phyloP scores from a whole-genome alignment of 2,113 vertebrate genomes.

The Aleadryas rufinucha region DNA sequence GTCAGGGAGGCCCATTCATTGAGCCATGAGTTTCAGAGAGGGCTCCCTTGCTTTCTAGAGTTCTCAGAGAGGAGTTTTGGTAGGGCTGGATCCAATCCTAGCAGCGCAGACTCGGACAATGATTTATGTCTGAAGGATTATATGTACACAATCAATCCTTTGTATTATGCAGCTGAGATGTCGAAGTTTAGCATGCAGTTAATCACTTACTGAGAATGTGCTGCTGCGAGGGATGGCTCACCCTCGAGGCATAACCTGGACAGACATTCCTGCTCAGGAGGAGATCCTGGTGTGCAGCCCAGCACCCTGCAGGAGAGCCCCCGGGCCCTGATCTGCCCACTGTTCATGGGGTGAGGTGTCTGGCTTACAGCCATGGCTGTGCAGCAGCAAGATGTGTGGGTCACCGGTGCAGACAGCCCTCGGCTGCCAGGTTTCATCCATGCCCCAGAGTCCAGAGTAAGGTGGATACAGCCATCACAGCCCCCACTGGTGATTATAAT shows the following conservation, averaged over 20 bases:
- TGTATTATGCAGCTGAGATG: not conserved
- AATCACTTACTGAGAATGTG: not conserved
- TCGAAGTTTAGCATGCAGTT: not conserved
- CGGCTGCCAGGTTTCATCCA: not conserved
- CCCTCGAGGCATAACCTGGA: not conserved
- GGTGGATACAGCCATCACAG: not conserved
- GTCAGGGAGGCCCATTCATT: too few species aligned
- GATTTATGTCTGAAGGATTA: not conserved
- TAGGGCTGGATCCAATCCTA: not conserved
- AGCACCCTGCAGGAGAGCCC: not conserved
- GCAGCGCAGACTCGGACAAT: not conserved
- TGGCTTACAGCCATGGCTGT: fast-evolving
- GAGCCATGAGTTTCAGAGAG: not conserved
- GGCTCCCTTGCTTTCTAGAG: not conserved
- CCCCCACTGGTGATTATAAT: not conserved
- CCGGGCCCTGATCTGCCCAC: not conserved
- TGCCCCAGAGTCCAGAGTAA: not conserved
- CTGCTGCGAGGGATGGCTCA: not conserved
- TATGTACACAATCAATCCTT: not conserved
- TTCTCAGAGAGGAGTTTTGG: not conserved
- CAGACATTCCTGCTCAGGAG: not conserved
- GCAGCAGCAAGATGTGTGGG: too few species aligned
- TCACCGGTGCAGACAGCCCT: not conserved
- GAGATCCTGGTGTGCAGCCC: not conserved
- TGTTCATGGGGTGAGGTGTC: not conserved